Base-by-base conservation (phyloP, 2,888 invertebrate species). In the Catocala fraxini region DNA sequence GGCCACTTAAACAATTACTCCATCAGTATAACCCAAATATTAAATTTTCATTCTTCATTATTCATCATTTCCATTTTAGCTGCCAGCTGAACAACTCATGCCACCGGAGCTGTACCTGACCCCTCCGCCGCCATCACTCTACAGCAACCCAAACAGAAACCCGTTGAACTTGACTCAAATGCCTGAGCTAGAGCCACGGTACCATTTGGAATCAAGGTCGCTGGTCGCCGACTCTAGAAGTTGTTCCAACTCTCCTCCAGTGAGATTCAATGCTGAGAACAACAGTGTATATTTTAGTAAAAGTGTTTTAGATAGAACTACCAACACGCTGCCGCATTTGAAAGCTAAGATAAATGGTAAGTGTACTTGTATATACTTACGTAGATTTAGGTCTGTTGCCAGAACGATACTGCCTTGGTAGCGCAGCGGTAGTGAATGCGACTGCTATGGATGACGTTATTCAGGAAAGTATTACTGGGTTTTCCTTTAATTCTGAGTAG, bases 41-140 rank as follows among this genome's bases (percentile, higher is more conserved):
- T 45, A 45, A 45, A 12, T 41, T 9, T 0, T 3, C 0, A 5
- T 6, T 81, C n/a, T n/a, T n/a, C n/a, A n/a, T n/a, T n/a, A n/a
- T n/a, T n/a, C n/a, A n/a, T n/a, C n/a, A n/a, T n/a, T 77, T 7
- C 74, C 10, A 5, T 82, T 79, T 5, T 75, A 93, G 93, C 69
- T 93, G 1, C 93, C 92, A 72, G 88, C 91, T 11, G 93, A 93
- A 73, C 93, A 93, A 51, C 79, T 94, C n/a, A 83, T 93, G 84
- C 91, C 93, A 0, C 92, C 92, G 7, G 91, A 94, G 64, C 64
- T 92, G 5, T 92, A 91, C 75, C 83, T 87, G 0, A 85, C 89
- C 0, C 88, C 89, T 0, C 87, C 89, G 3, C 89, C 89, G 0
- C 88, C 92, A 4, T 73, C 89, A 0, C 79, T 93, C 41, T 92